phyloP scores from a whole-genome alignment of 2,113 vertebrate genomes.

The Ploceus nigricollis region DNA sequence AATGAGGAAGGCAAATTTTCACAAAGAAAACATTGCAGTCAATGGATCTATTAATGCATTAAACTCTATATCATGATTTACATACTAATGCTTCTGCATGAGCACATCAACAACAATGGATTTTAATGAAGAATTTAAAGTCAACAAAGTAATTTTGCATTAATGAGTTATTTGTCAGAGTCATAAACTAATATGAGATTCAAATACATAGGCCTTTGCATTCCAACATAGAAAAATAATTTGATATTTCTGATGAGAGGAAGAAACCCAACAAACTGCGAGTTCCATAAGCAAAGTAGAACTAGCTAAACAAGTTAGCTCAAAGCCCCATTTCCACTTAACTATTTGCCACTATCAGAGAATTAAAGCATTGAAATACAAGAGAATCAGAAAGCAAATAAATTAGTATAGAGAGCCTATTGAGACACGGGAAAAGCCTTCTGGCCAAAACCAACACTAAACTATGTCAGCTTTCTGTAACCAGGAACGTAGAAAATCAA shows the following conservation, averaged over 20 bases:
- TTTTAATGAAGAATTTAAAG: constrained; percentile 6
- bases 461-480: neutral
- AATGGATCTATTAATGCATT: neutral
- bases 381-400: neutral
- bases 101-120: neutral
- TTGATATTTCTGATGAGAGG: neutral
- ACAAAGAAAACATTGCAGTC: neutral
- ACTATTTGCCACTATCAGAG: neutral
- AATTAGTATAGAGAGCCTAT: neutral
- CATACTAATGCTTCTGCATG: neutral
- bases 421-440: neutral
- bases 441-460: neutral
- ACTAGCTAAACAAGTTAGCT: neutral
- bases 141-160: neutral
- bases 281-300: neutral
- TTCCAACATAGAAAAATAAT: neutral
- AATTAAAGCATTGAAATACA: neutral
- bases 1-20: neutral
- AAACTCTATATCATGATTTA: neutral
- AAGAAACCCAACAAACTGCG: neutral
- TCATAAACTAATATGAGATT: neutral
- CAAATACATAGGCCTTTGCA: neutral
- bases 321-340: neutral
- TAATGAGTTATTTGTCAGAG: neutral
- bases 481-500: neutral